These are phyloP conservation scores for Bungarus multicinctus DNA, from an alignment of 2,113 vertebrate species.

Conservation along the genomic window DNA sequence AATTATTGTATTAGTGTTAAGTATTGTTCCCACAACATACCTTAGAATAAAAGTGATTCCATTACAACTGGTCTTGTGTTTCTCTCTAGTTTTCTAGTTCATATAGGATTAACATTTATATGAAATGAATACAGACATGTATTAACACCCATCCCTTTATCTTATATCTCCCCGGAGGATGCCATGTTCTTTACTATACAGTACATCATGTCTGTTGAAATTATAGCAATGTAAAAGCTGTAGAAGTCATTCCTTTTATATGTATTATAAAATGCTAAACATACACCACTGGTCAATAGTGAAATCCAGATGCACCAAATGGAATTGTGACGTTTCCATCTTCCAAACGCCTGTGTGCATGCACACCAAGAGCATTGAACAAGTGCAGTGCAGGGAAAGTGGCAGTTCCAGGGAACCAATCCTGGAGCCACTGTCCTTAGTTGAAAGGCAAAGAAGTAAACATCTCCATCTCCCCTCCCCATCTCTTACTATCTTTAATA, in stretches of 20 bases:
- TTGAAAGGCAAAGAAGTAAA: not conserved
- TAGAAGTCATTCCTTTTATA: not conserved
- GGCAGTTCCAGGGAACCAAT: not conserved
- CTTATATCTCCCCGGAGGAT: not conserved
- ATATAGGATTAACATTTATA: constrained; percentile 1
- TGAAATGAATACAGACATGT: not conserved
- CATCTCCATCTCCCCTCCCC: not conserved
- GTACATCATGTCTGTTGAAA: not conserved
- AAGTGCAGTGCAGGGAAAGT: not conserved
- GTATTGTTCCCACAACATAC: constrained; percentile 26
- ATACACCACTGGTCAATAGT: not conserved
- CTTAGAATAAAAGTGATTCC: constrained; percentile 37
- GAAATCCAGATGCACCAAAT: constrained; percentile 3
- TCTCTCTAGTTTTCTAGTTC: constrained; percentile 17
- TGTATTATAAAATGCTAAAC: constrained; percentile 21
- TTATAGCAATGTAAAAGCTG: not conserved
- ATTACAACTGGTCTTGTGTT: constrained; percentile 18
- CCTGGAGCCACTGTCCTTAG: not conserved
- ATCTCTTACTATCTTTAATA: not conserved
- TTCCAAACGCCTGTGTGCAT: not conserved
- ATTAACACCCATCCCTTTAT: not conserved
- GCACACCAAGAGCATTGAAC: not conserved
- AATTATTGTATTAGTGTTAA: constrained; percentile 13
- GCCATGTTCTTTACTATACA: constrained; percentile 21
- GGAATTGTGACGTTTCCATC: not conserved